Conservation (phyloP, 2,113 vertebrate genomes). For the Pavo muticus region DNA sequence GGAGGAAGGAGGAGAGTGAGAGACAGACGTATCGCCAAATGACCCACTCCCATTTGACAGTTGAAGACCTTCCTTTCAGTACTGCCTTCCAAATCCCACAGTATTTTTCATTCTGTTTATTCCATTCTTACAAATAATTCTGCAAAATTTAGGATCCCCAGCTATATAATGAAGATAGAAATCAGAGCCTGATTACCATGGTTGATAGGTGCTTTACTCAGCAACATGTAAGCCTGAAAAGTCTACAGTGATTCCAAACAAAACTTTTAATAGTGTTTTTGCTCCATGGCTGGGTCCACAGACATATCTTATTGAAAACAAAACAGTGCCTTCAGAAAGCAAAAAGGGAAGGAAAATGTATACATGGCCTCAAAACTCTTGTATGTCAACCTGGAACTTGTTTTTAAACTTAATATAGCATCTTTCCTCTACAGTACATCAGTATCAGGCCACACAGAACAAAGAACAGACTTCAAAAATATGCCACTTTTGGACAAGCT, state of each 20-base stretch:
- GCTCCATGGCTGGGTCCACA: not conserved
- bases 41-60: not conserved
- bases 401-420: not conserved
- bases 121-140: not conserved
- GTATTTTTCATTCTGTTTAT: not conserved
- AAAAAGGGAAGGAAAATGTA: not conserved
- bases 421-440: not conserved
- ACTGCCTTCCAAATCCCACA: not conserved
- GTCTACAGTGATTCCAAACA: not conserved
- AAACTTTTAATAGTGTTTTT: not conserved
- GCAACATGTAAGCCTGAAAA: not conserved
- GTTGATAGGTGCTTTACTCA: not conserved
- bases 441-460: not conserved
- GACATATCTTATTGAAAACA: not conserved
- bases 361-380: not conserved
- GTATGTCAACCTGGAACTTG: fast-evolving
- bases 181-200: not conserved
- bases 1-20: not conserved
- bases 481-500: constrained; percentile 7
- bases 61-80: not conserved
- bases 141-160: not conserved
- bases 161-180: not conserved
- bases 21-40: not conserved
- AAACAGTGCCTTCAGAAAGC: not conserved
- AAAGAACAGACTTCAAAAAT: not conserved